A percentile compares a stretch with the other conserved stretches of the same genome.
phyloP scores from a whole-genome alignment of 1,140 invertebrate genomes.

The Brachystomella parvula region DNA sequence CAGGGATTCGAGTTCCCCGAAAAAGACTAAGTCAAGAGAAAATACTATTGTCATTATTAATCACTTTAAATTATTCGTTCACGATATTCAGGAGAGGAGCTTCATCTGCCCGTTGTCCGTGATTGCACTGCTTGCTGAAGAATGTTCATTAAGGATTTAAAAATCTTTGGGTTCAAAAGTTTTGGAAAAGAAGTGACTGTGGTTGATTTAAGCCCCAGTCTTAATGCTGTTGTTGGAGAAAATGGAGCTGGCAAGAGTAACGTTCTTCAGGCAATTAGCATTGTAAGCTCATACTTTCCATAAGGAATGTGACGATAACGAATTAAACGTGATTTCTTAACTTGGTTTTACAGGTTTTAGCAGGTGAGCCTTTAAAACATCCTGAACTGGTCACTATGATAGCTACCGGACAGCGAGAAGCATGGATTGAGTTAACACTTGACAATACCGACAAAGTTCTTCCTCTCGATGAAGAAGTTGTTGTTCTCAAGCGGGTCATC shows the following conservation, averaged over 20 bases:
- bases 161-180: neutral
- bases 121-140: too few relatives aligned
- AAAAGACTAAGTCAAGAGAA: too few relatives aligned
- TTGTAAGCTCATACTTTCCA: too few relatives aligned
- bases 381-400: too few relatives aligned
- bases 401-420: too few relatives aligned
- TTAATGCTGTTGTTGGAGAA: neutral
- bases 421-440: neutral
- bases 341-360: too few relatives aligned
- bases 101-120: too few relatives aligned
- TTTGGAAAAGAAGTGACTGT: neutral
- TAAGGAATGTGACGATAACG: too few relatives aligned
- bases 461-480: neutral
- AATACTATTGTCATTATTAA: neutral
- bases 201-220: neutral
- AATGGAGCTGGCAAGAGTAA: conserved; percentile 1
- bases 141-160: neutral
- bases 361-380: too few relatives aligned
- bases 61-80: neutral
- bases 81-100: neutral
- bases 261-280: neutral
- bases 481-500: neutral
- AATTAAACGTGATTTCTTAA: too few relatives aligned
- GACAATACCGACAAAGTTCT: neutral
- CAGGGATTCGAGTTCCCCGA: too few relatives aligned